These are phyloP conservation scores for Acromyrmex charruanus DNA, from an alignment of 1,140 invertebrate species.

Conservation along the genomic window DNA sequence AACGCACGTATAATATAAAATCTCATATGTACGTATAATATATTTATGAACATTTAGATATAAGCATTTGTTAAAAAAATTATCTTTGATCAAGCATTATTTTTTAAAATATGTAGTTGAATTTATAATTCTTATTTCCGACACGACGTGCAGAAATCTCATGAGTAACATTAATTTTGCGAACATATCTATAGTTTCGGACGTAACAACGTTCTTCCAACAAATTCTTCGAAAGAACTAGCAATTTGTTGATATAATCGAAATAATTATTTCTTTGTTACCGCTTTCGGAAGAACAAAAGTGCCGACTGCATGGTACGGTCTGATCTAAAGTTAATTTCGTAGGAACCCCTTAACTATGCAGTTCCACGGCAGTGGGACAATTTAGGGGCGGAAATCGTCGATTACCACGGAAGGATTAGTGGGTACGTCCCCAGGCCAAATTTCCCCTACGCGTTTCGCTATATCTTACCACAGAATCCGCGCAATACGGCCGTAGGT, in stretches of 20 bases:
- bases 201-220: constrained; percentile 19
- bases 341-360: constrained; percentile 43
- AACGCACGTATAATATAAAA: background rate
- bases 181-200: constrained; percentile 4
- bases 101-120: background rate
- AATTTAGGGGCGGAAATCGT: constrained; percentile 81
- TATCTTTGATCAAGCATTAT: background rate
- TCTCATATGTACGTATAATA: background rate
- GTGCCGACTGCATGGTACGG: constrained; percentile 30
- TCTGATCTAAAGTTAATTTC: constrained; percentile 66
- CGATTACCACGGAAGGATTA: constrained; percentile 80
- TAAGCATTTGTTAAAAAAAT: background rate
- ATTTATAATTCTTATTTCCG: constrained; percentile 16
- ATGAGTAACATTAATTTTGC: background rate
- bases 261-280: constrained; percentile 68
- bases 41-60: background rate
- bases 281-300: constrained; percentile 60
- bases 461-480: constrained; percentile 67
- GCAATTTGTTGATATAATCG: constrained; percentile 65
- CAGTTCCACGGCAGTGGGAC: constrained; percentile 65
- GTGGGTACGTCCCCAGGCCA: constrained; percentile 75
- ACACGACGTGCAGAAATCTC: background rate
- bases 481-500: constrained; percentile 72
- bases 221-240: background rate
- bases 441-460: constrained; percentile 67